These are phyloP conservation scores for Apamea sordens DNA, from an alignment of 2,888 invertebrate genomes.

Conservation along the genomic window DNA sequence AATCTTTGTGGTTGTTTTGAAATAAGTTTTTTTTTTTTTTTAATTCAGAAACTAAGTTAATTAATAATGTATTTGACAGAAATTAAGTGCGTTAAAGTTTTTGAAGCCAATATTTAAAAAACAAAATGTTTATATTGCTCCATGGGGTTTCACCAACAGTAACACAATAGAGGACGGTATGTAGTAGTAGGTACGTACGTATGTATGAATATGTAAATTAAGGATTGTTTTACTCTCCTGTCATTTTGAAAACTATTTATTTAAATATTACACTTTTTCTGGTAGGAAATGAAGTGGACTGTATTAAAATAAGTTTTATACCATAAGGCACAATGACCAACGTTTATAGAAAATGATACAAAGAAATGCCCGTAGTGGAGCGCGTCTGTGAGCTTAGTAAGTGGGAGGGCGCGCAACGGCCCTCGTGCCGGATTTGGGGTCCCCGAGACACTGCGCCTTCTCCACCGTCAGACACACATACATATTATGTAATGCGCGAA, in stretches of 20 bases:
- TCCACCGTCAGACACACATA: too few species aligned
- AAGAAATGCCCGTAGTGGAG: background rate
- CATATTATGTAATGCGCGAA: background rate
- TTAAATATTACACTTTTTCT: background rate
- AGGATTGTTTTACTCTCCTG: background rate
- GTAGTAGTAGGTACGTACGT: background rate
- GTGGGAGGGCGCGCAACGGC: background rate
- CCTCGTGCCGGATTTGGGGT: background rate
- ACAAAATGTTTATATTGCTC: background rate
- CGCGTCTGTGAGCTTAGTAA: too few species aligned
- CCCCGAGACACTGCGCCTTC: too few species aligned
- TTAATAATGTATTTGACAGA: background rate
- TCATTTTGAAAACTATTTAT: background rate
- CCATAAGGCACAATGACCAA: background rate
- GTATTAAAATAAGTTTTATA: background rate
- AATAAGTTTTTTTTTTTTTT: background rate
- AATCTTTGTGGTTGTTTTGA: conserved; percentile 26
- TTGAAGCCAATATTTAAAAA: background rate
- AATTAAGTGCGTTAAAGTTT: background rate
- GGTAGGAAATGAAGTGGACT: too few species aligned
- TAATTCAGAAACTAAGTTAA: background rate
- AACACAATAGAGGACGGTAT: too few species aligned
- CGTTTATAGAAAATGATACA: background rate
- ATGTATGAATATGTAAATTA: background rate
- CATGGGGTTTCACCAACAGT: background rate